Percentiles rank a stretch among this genome's conserved stretches.
Conservation (phyloP, 2,888 invertebrate species). For the Drosophila parthenogenetica region DNA sequence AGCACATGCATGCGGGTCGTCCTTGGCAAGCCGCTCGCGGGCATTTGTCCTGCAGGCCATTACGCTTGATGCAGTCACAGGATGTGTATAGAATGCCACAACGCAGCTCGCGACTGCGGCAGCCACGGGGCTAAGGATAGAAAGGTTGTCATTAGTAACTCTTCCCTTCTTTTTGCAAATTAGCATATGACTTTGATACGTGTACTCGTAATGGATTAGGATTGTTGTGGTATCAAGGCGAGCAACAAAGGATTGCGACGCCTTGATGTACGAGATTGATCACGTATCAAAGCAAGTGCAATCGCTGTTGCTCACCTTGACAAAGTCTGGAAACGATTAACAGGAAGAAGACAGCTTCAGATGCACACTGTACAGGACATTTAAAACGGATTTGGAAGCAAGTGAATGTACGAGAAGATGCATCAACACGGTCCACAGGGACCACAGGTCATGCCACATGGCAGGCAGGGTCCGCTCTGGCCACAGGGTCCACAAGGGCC, state of each 20-base stretch:
- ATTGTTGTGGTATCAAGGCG: constrained; percentile 62
- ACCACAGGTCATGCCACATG: constrained; percentile 63
- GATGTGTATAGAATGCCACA: constrained; percentile 86
- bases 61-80: constrained; percentile 87
- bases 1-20: constrained; percentile 85
- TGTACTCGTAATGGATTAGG: constrained; percentile 21
- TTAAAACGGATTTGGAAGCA: constrained; percentile 13
- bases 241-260: constrained; percentile 64
- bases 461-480: constrained; percentile 61
- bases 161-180: not conserved
- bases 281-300: constrained; percentile 73
- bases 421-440: constrained; percentile 55
- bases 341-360: constrained; percentile 3
- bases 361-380: not conserved
- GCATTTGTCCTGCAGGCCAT: constrained; percentile 88
- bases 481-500: constrained; percentile 56
- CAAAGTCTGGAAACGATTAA: constrained; percentile 1
- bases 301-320: constrained; percentile 75
- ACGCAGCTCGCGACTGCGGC: constrained; percentile 86
- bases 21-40: constrained; percentile 86
- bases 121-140: constrained; percentile 72
- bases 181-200: constrained; percentile 29
- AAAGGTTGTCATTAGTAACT: constrained; percentile 7
- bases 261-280: constrained; percentile 65
- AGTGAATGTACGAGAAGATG: not conserved